A percentile compares a stretch with the other conserved stretches of the same genome.
Conservation (phyloP, 2,888 invertebrate species). For the Andrena praecox region DNA sequence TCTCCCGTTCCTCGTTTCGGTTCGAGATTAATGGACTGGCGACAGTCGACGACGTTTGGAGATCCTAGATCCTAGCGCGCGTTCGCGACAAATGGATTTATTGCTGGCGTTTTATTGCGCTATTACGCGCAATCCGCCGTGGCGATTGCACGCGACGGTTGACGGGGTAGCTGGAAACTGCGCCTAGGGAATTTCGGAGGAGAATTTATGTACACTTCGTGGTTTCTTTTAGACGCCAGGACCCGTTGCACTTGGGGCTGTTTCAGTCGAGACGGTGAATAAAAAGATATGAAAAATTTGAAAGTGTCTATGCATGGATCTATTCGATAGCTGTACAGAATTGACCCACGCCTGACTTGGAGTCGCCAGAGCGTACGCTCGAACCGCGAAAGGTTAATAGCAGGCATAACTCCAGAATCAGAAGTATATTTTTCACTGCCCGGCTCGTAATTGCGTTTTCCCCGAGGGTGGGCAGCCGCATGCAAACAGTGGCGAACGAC, state of each 20-base stretch:
- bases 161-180: conserved; percentile 9
- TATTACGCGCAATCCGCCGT: conserved; percentile 43
- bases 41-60: conserved; percentile 24
- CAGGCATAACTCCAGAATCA: neutral
- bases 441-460: neutral
- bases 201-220: neutral
- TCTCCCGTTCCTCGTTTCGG: neutral
- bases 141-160: conserved; percentile 11
- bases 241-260: too few relatives aligned
- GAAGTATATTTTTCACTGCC: conserved; percentile 2
- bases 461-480: neutral
- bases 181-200: neutral
- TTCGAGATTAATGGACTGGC: conserved; percentile 36
- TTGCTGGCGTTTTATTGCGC: conserved; percentile 40
- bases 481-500: conserved; percentile 11
- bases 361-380: neutral
- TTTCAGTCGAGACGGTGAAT: too few relatives aligned
- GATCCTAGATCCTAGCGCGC: neutral
- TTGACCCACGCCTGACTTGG: too few relatives aligned
- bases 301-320: too few relatives aligned
- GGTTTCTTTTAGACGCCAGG: too few relatives aligned
- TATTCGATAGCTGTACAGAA: too few relatives aligned
- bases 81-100: conserved; percentile 42
- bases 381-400: neutral
- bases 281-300: too few relatives aligned